These are phyloP conservation scores for Bubo blakistoni DNA, from an alignment of 2,113 vertebrate species.

Conservation along the genomic window DNA sequence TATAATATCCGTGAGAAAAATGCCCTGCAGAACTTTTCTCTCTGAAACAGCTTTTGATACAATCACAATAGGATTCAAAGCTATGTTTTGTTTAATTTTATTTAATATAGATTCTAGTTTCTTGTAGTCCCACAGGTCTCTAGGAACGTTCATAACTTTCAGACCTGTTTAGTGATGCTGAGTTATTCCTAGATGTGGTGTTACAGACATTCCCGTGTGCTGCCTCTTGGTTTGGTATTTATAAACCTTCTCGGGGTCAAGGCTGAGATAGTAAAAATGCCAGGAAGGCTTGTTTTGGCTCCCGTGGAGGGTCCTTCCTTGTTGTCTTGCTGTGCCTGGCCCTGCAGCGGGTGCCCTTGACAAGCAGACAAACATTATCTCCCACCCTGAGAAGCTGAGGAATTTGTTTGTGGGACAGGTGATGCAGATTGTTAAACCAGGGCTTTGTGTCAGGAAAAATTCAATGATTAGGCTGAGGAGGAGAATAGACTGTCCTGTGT, in stretches of 20 bases:
- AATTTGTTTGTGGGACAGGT: neutral
- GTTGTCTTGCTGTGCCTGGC: neutral
- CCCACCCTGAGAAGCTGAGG: neutral
- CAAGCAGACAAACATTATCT: neutral
- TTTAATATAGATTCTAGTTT: neutral
- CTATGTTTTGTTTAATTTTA: neutral
- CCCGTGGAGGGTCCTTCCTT: neutral
- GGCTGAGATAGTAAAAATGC: neutral
- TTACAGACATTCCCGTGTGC: rapidly evolving
- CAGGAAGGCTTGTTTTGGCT: neutral
- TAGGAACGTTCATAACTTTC: neutral
- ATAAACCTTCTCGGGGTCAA: rapidly evolving
- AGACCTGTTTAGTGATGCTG: neutral
- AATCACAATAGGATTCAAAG: rapidly evolving
- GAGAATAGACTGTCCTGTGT: neutral
- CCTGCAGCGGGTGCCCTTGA: neutral
- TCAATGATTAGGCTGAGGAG: neutral
- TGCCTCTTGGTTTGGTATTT: neutral
- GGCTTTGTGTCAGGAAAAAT: neutral
- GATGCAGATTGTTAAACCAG: neutral
- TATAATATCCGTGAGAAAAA: neutral
- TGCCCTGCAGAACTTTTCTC: too few species aligned
- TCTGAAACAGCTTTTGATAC: neutral
- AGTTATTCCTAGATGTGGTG: neutral
- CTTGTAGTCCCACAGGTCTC: neutral